Evolutionary conservation across 2,113 vertebrate genomes (phyloP), one percentile per base, ranked within the genome.

Genomic region (Trinectes maculatus): DNA sequence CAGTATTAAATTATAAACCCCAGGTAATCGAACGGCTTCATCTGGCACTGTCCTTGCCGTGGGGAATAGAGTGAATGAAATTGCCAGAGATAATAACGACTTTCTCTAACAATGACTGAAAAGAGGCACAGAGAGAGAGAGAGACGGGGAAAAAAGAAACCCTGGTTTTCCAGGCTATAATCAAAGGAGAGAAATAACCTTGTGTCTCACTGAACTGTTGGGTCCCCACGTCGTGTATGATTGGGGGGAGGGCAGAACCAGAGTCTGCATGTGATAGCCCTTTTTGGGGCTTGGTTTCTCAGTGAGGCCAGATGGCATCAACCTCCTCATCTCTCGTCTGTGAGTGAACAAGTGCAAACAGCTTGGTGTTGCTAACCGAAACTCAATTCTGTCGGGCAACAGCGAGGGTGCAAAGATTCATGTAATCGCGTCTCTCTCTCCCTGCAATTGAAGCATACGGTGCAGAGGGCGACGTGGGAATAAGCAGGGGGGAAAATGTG

Each of bases 271-370:
- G 43, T 47, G 37, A 72, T 57, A 54, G 28, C 61, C 43, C 1
- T 44, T 59, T 43, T 62, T 15, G 48, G 2, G 53, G 46, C 70
- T 54, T 73, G 58, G 34, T 62, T 49, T 74, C 64, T 67, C 63
- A 22, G 63, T 9, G 31, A 67, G 73, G 71, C 71, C 83, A 87
- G 78, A 82, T 85, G 84, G 70, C 19, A 59, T 58, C 78, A 62
- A 82, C 77, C 73, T 82, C 62, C 65, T 71, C 36, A 6, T 72
- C 56, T 77, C 72, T 65, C 7, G 3, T 68, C 46, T 72, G 57
- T 69, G 56, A 72, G 65, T 59, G 70, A 83, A 87, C 74, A 86
- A 79, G 63, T 40, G 46, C 52, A 80, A 55, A 68, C 64, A 71
- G 78, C 43, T 61, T 63, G 56, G 48, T 51, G 18, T 44, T 63